phyloP scores from a whole-genome alignment of 2,113 vertebrate genomes.

The Lipophrys pholis region DNA sequence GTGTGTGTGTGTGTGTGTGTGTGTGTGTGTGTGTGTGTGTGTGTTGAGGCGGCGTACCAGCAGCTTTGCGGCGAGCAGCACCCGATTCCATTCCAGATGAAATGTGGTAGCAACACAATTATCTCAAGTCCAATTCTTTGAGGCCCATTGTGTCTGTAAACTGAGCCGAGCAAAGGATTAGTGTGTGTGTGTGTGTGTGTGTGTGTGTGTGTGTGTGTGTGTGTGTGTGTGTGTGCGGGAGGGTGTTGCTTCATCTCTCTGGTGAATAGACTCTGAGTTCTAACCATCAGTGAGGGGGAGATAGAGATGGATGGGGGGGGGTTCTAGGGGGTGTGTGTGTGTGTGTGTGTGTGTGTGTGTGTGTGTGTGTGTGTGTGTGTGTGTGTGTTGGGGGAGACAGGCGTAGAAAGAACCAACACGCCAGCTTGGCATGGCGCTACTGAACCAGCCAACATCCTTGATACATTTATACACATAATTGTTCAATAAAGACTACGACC shows the following conservation, averaged over 20 bases:
- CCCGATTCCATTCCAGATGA: conserved; percentile 81
- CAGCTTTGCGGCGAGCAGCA: conserved; percentile 61
- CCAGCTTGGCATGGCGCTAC: no score
- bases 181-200: conserved; percentile 58
- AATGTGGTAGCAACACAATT: conserved; percentile 86
- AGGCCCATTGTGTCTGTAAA: conserved; percentile 83
- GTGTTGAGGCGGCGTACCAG: conserved; percentile 21
- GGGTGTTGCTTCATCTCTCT: conserved; percentile 70
- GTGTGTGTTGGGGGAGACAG: no score
- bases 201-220: conserved; percentile 23
- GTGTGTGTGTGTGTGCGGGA: conserved; percentile 8
- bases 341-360: no score
- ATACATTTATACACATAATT: no score
- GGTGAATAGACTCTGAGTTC: conserved; percentile 71
- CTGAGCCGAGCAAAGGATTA: conserved; percentile 78
- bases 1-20: no score
- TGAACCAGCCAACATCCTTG: no score
- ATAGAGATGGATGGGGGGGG: conserved; percentile 3
- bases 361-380: no score
- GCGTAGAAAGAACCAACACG: no score
- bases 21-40: no score
- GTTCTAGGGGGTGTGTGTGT: no score
- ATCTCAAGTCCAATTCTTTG: conserved; percentile 83
- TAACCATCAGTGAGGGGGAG: conserved; percentile 56
- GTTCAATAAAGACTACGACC: no score